Evolutionary conservation across 2,113 vertebrate species (phyloP), one percentile per base, ranked within the genome.

Genomic region (Lamprologus lemairii): DNA sequence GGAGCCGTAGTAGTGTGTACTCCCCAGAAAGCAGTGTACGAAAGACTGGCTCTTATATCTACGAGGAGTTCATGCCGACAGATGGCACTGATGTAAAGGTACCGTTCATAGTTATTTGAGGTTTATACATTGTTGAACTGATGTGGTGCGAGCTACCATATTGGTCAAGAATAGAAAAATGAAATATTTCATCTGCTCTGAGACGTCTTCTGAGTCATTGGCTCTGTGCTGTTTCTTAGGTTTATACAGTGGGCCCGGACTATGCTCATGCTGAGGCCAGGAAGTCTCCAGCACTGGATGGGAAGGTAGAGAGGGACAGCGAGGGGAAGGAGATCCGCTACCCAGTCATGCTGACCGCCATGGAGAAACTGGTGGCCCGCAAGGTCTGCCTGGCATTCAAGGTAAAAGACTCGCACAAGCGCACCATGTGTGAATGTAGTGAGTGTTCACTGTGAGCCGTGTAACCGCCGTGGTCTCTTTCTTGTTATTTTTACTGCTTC

Each of bases 51-150:
- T 98, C 98, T 0, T 99, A 99, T 91, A 99, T 99, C 88, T 99
- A 99, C 7, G 99, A 99, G 92, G 98, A 99, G 91, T 99, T 99
- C 93, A 99, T 99, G 99, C 98, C 99, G 7, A 99, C 99, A 2
- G 99, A 99, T 83, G 99, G 99, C 51, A 99, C 99, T 4, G 99
- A 99, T 86, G 98, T 99, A 54, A 99, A 99, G 99, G 99, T 99
- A 90, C 6, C 1, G 37, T 19, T 9, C 5, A 8, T 3, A 7
- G 42, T 42, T 6, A 26, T 21, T 16, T 17, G 11, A 40, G 2
- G 9, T 60, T 10, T 80, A 78, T 42, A 23, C 11, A 9, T 40
- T 49, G 6, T 4, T 53, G 12, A 63, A 26, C 4, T 16, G 7
- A 31, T 55, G 10, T 75, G 23, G 40, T 47, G 23, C 1, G 14